phyloP scores from a whole-genome alignment of 2,797 vertebrate species.

The Aldrovandia affinis region DNA sequence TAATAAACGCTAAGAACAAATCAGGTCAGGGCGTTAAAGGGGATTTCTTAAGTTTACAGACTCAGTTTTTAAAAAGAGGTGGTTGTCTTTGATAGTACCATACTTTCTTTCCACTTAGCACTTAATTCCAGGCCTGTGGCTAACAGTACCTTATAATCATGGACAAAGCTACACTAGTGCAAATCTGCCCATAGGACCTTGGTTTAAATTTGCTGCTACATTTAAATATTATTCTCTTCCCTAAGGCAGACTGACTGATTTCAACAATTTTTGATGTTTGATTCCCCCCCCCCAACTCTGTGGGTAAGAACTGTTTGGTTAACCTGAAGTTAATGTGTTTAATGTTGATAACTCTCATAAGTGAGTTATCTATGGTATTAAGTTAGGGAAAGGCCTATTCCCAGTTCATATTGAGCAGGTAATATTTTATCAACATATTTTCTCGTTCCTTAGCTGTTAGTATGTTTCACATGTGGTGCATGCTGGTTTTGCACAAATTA shows the following conservation, averaged over 20 bases:
- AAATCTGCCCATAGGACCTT: not conserved
- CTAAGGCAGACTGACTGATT: not conserved
- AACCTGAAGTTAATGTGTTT: too few species aligned
- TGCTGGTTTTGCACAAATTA: not conserved
- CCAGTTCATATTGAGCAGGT: not conserved
- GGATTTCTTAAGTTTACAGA: not conserved
- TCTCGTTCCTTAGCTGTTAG: not conserved
- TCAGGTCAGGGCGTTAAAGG: not conserved
- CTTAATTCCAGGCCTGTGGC: not conserved
- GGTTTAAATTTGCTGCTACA: not conserved
- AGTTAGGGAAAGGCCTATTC: too few species aligned
- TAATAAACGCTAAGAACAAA: slow-evolving; percentile 3
- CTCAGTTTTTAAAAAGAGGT: not conserved
- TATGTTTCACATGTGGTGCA: not conserved
- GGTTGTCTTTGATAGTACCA: not conserved
- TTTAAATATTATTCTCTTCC: not conserved
- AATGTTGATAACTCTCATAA: too few species aligned
- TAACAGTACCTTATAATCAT: not conserved
- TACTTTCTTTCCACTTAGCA: not conserved
- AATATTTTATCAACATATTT: not conserved
- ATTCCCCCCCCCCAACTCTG: not conserved
- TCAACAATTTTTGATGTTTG: too few species aligned
- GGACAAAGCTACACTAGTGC: not conserved
- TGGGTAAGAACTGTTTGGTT: not conserved
- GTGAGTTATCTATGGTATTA: too few species aligned